Conservation (phyloP, 2,888 invertebrate species). For the Petrolisthes manimaculis region DNA sequence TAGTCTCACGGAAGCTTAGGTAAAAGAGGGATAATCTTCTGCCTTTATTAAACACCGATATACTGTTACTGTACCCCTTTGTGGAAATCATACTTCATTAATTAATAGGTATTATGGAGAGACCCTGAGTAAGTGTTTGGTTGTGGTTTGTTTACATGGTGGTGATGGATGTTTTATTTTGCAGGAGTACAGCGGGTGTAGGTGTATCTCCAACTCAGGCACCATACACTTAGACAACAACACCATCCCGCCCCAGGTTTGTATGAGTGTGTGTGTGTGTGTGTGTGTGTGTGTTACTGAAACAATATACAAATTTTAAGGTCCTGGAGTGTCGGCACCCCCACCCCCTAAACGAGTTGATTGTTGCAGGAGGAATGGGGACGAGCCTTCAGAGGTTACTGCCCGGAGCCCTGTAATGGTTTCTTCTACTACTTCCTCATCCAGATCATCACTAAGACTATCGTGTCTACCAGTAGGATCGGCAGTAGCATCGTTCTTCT, state of each 20-base stretch:
- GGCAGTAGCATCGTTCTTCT: slow-evolving; percentile 78
- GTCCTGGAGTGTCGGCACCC: too few species aligned
- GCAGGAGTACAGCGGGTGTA: slow-evolving; percentile 21
- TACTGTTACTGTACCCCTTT: too few species aligned
- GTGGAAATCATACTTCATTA: too few species aligned
- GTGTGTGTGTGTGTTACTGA: too few species aligned
- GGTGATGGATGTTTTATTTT: background rate
- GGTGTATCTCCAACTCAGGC: background rate
- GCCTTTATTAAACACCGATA: too few species aligned
- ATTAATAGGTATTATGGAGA: too few species aligned
- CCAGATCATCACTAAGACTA: slow-evolving; percentile 73
- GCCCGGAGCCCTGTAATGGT: slow-evolving; percentile 74
- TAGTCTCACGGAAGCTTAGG: too few species aligned
- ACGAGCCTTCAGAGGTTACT: slow-evolving; percentile 67
- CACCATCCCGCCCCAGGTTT: background rate
- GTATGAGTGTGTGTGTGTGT: too few species aligned
- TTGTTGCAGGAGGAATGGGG: slow-evolving; percentile 24
- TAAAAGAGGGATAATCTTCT: too few species aligned
- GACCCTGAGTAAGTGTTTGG: background rate
- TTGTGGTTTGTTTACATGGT: background rate
- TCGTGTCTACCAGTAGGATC: slow-evolving; percentile 78
- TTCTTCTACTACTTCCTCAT: slow-evolving; percentile 68
- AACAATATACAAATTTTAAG: too few species aligned
- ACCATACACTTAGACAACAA: background rate
- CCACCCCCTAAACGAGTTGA: too few species aligned